These are phyloP conservation scores for Eupeodes latifasciatus DNA, from an alignment of 2,888 invertebrate genomes.

Conservation along the genomic window DNA sequence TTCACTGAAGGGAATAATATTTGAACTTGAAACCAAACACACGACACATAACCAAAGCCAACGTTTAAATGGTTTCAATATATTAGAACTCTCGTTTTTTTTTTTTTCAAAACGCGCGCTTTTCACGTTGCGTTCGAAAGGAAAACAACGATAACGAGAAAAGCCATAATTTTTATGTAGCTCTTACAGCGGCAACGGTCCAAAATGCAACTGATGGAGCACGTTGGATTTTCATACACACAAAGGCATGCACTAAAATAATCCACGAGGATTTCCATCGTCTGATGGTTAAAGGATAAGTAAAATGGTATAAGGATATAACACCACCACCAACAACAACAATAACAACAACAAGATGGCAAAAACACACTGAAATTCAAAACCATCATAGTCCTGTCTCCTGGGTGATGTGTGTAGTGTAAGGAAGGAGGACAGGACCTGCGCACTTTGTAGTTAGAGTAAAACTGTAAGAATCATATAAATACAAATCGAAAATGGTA, in stretches of 20 bases:
- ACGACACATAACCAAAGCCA: not conserved
- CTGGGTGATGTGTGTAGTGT: not conserved
- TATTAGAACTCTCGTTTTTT: not conserved
- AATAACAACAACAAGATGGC: not conserved
- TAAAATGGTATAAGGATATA: slow-evolving; percentile 11
- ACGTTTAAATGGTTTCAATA: slow-evolving; percentile 31
- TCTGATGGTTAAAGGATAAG: slow-evolving; percentile 67
- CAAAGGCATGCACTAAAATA: slow-evolving; percentile 69
- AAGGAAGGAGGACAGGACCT: slow-evolving; percentile 38
- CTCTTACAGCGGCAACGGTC: slow-evolving; percentile 65
- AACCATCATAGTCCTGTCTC: slow-evolving; percentile 22
- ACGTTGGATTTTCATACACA: slow-evolving; percentile 70
- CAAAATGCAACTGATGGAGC: slow-evolving; percentile 74
- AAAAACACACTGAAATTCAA: slow-evolving; percentile 20
- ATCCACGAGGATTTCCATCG: slow-evolving; percentile 69
- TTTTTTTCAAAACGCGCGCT: slow-evolving; percentile 13
- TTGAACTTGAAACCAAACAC: slow-evolving; percentile 51
- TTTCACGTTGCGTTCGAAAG: slow-evolving; percentile 39
- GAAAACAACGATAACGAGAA: slow-evolving; percentile 5
- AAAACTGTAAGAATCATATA: slow-evolving; percentile 50
- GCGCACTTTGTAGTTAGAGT: slow-evolving; percentile 58
- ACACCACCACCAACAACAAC: not conserved
- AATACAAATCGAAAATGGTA: slow-evolving; percentile 45
- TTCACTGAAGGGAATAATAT: slow-evolving; percentile 26
- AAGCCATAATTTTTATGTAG: slow-evolving; percentile 23